Base-by-base conservation (phyloP, 2,113 vertebrate genomes). In the Pandion haliaetus region DNA sequence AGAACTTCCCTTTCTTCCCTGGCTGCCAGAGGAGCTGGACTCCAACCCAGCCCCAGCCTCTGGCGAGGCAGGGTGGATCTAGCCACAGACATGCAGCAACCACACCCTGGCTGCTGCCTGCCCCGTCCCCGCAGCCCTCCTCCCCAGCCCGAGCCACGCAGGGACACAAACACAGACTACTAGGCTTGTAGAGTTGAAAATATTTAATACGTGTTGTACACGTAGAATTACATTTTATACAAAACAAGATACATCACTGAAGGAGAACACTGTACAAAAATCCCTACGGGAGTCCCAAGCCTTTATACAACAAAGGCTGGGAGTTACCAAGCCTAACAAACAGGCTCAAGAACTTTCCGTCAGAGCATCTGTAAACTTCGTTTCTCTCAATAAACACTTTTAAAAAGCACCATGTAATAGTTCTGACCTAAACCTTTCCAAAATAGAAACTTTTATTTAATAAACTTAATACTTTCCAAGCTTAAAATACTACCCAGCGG, bases 191-290 rank as follows among this genome's bases (percentile, higher is more conserved):
- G 96, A 96, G 83, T 62, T 92, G 96, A 98, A 98, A 98, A 98
- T 98, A 98, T 98, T 98, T 98, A 98, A 98, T 98, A 98, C 98
- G 98, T 98, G 98, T 98, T 79, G 83, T 77, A 98, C 98, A 98
- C 98, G 98, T 98, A 98, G 87, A 95, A 93, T 97, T 97, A 98
- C 98, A 98, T 98, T 98, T 98, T 93, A 98, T 98, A 98, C 98
- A 98, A 98, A 98, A 98, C 94, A 93, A 88, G 93, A 97, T 97
- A 98, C 98, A 98, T 95, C 95, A 97, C 94, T 40, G 55, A 90
- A 97, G 80, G 94, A 97, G 93, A 98, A 98, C 93, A 98, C 98
- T 98, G 97, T 98, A 98, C 98, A 96, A 98, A 98, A 98, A 97
- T 63, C 96, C 97, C 97, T 92, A 88, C 71, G 91, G 96, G 96